Percentiles rank a stretch among this genome's conserved stretches.
phyloP scores from a whole-genome alignment of 1,140 invertebrate species.

The Achatina immaculata region DNA sequence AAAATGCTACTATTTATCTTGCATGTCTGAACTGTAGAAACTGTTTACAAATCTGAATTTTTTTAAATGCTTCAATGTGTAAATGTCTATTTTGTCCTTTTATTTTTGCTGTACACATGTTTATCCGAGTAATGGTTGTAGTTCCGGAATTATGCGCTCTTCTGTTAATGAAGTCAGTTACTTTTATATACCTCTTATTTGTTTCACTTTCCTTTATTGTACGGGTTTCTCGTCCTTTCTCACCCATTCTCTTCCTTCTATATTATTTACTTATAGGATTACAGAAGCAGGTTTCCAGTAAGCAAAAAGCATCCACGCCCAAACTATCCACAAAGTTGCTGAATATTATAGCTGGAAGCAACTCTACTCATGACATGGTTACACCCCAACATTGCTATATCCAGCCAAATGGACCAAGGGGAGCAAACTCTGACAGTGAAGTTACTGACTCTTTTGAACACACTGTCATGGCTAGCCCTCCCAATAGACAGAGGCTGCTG shows the following conservation, averaged over 20 bases:
- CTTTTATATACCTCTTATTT: too few species aligned
- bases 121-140: too few species aligned
- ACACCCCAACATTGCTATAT: background rate
- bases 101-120: too few species aligned
- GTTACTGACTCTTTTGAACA: background rate
- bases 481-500: background rate
- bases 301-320: background rate
- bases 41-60: too few species aligned
- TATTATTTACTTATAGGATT: background rate
- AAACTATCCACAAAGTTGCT: background rate
- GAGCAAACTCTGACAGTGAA: background rate
- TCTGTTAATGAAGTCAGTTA: too few species aligned
- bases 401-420: background rate
- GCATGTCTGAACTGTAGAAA: too few species aligned
- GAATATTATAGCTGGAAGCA: background rate
- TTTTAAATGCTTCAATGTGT: too few species aligned
- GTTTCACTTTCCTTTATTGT: too few species aligned
- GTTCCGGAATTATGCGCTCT: too few species aligned
- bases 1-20: too few species aligned
- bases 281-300: background rate
- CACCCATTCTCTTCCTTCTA: background rate
- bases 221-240: background rate
- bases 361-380: background rate
- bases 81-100: too few species aligned
- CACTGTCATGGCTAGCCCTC: background rate